Evolutionary conservation across 2,888 invertebrate genomes (phyloP).

Genomic region (Lithosia quadra): DNA sequence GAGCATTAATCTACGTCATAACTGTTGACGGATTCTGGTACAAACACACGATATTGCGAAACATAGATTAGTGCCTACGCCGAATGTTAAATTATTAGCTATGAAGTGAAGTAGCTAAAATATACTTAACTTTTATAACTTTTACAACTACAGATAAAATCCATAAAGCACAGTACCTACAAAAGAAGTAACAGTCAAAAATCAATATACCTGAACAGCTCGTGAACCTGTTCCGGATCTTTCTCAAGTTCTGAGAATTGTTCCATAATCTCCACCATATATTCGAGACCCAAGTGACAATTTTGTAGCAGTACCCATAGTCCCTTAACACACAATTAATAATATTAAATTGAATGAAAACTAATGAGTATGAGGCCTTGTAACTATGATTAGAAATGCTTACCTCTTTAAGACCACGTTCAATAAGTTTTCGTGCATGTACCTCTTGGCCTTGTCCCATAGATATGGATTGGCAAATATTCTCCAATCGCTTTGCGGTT

Average conservation of each 20-base stretch:
- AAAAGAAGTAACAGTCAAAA: background rate
- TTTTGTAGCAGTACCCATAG: conserved; percentile 95
- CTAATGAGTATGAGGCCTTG: background rate
- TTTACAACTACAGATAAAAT: too few relatives aligned
- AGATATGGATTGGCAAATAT: conserved; percentile 90
- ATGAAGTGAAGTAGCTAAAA: too few relatives aligned
- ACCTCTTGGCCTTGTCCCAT: conserved; percentile 96
- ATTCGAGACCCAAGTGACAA: conserved; percentile 94
- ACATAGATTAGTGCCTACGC: too few relatives aligned
- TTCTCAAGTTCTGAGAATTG: conserved; percentile 88
- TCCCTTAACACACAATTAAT: conserved; percentile 83
- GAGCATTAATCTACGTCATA: too few relatives aligned
- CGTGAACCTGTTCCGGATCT: conserved; percentile 76
- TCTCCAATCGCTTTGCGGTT: conserved; percentile 91
- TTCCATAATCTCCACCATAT: conserved; percentile 92
- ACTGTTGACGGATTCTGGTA: too few relatives aligned
- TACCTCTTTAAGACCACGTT: conserved; percentile 87
- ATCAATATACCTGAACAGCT: conserved; percentile 73
- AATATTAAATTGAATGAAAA: background rate
- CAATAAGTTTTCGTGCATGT: conserved; percentile 91
- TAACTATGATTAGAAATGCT: background rate
- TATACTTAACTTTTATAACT: too few relatives aligned
- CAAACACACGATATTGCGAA: too few relatives aligned
- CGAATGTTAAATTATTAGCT: too few relatives aligned
- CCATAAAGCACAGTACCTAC: background rate